A percentile compares a stretch with the other conserved stretches of the same genome.
Conservation (phyloP, 2,113 vertebrate species). For the Benitochromis conjunctus region DNA sequence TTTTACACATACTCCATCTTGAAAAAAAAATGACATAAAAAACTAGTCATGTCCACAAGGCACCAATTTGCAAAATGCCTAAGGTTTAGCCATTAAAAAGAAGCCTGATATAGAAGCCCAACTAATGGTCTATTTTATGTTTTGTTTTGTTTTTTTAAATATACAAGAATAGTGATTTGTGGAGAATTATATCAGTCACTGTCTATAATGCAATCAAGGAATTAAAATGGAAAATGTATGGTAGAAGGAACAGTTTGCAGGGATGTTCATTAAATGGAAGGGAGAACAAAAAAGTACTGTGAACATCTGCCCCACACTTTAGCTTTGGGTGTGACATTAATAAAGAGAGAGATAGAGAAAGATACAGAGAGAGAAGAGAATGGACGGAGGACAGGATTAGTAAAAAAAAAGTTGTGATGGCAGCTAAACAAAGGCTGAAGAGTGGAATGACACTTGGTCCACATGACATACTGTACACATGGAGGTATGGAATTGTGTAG, state of each 20-base stretch:
- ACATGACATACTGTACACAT: not conserved
- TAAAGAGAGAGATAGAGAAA: not conserved
- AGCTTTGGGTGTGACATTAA: not conserved
- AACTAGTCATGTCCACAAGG: not conserved
- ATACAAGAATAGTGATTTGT: not conserved
- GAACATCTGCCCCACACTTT: not conserved
- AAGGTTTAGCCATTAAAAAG: not conserved
- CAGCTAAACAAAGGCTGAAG: not conserved
- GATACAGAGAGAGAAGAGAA: not conserved
- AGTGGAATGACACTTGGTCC: not conserved
- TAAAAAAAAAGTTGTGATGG: not conserved
- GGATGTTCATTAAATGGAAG: not conserved
- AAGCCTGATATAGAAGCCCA: not conserved
- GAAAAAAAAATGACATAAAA: not conserved
- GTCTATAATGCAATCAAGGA: not conserved
- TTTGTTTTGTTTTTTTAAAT: not conserved
- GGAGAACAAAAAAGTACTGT: not conserved
- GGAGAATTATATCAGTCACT: not conserved
- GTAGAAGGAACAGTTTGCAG: not conserved
- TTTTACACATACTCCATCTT: not conserved
- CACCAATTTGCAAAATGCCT: not conserved
- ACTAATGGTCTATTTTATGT: not conserved
- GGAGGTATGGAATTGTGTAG: not conserved
- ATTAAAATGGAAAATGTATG: not conserved
- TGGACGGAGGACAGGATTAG: not conserved